These are phyloP conservation scores for Neogobius melanostomus DNA, from an alignment of 2,113 vertebrate genomes.

Conservation along the genomic window DNA sequence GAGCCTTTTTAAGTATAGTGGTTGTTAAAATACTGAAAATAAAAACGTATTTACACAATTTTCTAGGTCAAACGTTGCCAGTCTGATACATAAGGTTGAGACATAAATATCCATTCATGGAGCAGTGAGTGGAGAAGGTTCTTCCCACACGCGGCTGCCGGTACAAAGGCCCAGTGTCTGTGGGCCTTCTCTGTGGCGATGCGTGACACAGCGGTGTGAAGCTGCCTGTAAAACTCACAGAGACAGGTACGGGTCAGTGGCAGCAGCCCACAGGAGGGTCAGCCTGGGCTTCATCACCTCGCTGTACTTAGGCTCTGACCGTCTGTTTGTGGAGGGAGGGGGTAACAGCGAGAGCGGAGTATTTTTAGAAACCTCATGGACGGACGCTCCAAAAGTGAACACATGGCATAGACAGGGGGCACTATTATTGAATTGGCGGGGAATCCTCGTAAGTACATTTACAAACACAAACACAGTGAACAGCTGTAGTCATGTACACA, in stretches of 20 bases:
- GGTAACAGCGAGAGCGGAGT: slow-evolving; percentile 20
- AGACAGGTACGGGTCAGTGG: slow-evolving; percentile 71
- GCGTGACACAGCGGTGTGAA: slow-evolving; percentile 62
- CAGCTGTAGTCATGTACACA: neutral
- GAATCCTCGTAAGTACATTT: slow-evolving; percentile 25
- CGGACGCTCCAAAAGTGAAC: slow-evolving; percentile 42
- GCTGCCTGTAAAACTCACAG: slow-evolving; percentile 71
- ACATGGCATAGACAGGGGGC: slow-evolving; percentile 29
- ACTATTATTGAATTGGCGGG: slow-evolving; percentile 25
- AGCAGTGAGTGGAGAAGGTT: slow-evolving; percentile 26
- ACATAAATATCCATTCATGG: slow-evolving; percentile 11
- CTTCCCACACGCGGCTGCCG: slow-evolving; percentile 53
- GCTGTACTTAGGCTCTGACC: slow-evolving; percentile 38
- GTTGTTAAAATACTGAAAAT: too few species aligned
- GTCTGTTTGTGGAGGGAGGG: slow-evolving; percentile 35
- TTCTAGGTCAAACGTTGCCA: neutral
- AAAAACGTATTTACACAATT: too few species aligned
- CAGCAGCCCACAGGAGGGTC: slow-evolving; percentile 60
- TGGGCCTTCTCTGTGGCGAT: slow-evolving; percentile 56
- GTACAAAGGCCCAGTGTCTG: slow-evolving; percentile 73
- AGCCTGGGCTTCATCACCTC: slow-evolving; percentile 56
- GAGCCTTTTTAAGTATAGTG: too few species aligned
- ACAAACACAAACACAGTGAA: slow-evolving; percentile 20
- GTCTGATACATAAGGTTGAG: neutral
- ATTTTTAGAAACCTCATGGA: slow-evolving; percentile 66